Evolutionary conservation across 2,888 invertebrate genomes (phyloP).

Genomic region (Clusia tigrina): DNA sequence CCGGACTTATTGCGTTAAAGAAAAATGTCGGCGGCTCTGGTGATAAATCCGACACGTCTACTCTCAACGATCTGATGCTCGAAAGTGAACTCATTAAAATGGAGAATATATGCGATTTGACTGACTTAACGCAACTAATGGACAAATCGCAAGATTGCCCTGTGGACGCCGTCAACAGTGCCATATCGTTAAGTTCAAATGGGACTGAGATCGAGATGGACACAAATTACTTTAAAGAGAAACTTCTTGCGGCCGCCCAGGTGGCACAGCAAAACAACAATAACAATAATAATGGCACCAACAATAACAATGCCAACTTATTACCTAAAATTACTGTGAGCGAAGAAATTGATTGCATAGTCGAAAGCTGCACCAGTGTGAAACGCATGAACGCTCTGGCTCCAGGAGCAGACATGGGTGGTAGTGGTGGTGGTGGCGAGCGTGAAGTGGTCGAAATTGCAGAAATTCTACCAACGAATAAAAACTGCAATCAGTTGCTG

Average conservation of each 20-base stretch:
- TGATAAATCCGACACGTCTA: slow-evolving; percentile 40
- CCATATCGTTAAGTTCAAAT: slow-evolving; percentile 20
- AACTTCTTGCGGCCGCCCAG: slow-evolving; percentile 47
- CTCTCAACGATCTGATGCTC: slow-evolving; percentile 42
- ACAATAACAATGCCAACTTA: slow-evolving; percentile 31
- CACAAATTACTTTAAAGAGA: slow-evolving; percentile 48
- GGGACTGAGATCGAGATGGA: slow-evolving; percentile 42
- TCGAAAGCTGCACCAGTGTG: slow-evolving; percentile 55
- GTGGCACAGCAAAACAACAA: slow-evolving; percentile 41
- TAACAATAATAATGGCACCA: slow-evolving; percentile 39
- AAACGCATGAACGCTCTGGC: slow-evolving; percentile 54
- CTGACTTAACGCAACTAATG: slow-evolving; percentile 45
- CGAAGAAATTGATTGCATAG: slow-evolving; percentile 57
- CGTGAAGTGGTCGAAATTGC: slow-evolving; percentile 59
- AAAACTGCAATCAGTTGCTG: slow-evolving; percentile 72
- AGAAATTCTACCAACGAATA: slow-evolving; percentile 74
- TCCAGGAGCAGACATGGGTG: slow-evolving; percentile 28
- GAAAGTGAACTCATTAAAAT: slow-evolving; percentile 36
- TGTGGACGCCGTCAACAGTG: slow-evolving; percentile 30
- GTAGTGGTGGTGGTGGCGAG: slow-evolving; percentile 19
- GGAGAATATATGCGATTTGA: slow-evolving; percentile 42
- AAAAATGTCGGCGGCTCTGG: slow-evolving; percentile 42
- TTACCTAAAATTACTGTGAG: slow-evolving; percentile 49
- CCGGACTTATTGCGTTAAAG: slow-evolving; percentile 49
- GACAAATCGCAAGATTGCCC: slow-evolving; percentile 45